These are phyloP conservation scores for Drosophila lini DNA, from an alignment of 1,140 invertebrate species.

Conservation along the genomic window DNA sequence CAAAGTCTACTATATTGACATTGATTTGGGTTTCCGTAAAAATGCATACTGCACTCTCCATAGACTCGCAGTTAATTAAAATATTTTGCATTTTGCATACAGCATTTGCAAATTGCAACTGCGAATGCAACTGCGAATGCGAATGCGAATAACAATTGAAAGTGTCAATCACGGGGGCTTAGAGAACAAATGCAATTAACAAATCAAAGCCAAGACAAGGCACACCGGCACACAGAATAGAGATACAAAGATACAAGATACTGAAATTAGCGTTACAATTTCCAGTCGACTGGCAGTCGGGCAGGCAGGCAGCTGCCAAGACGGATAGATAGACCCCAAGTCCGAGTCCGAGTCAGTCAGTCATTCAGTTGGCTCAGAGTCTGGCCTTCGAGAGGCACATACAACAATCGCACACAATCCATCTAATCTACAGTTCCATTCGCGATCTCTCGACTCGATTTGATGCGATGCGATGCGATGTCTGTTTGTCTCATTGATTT, in stretches of 20 bases:
- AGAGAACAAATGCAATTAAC: conserved; percentile 72
- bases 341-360: conserved; percentile 58
- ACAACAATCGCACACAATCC: conserved; percentile 39
- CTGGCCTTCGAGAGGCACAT: conserved; percentile 59
- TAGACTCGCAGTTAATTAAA: conserved; percentile 68
- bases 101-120: conserved; percentile 23
- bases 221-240: conserved; percentile 31
- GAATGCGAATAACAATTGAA: conserved; percentile 61
- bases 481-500: conserved; percentile 71
- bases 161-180: conserved; percentile 66
- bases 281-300: conserved; percentile 43
- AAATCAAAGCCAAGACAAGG: conserved; percentile 63
- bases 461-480: conserved; percentile 36
- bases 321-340: conserved; percentile 34
- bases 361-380: conserved; percentile 19
- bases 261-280: conserved; percentile 78
- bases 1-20: conserved; percentile 46
- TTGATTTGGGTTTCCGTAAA: conserved; percentile 72
- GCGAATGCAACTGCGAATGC: conserved; percentile 30
- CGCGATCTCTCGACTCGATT: conserved; percentile 27
- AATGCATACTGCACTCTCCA: conserved; percentile 46
- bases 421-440: conserved; percentile 72
- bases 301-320: conserved; percentile 58
- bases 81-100: conserved; percentile 49
- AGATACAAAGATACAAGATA: conserved; percentile 43